These are phyloP conservation scores for Chymomyza fuscimana DNA, from an alignment of 2,888 invertebrate species.

Conservation along the genomic window DNA sequence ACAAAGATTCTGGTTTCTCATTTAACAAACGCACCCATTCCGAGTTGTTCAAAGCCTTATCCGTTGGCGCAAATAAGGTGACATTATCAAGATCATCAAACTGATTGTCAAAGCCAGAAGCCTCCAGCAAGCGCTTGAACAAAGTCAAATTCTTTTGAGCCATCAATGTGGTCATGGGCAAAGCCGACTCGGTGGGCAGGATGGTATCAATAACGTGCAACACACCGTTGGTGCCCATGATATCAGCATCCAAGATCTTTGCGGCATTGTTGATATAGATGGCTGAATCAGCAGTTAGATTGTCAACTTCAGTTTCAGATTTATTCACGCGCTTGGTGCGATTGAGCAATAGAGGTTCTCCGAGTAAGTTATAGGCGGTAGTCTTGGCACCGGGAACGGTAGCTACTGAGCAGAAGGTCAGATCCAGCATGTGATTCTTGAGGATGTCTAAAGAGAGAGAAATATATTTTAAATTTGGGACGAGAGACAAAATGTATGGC, in stretches of 20 bases:
- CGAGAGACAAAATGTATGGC: too few species aligned
- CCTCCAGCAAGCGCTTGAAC: constrained; percentile 82
- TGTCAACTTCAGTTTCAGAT: constrained; percentile 78
- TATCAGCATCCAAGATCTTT: constrained; percentile 82
- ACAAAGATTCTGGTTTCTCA: constrained; percentile 77
- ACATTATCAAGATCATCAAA: constrained; percentile 82
- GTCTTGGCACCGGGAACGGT: constrained; percentile 80
- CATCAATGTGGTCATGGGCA: constrained; percentile 80
- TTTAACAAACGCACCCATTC: constrained; percentile 75
- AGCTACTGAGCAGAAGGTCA: constrained; percentile 85
- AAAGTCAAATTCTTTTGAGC: constrained; percentile 83
- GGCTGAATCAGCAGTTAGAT: constrained; percentile 78
- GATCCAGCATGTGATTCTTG: constrained; percentile 84
- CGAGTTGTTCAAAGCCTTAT: constrained; percentile 83
- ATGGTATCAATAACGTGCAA: constrained; percentile 85
- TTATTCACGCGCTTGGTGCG: constrained; percentile 76
- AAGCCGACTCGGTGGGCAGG: constrained; percentile 83
- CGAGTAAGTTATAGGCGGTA: constrained; percentile 78
- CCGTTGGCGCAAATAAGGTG: constrained; percentile 84
- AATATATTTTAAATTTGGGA: background rate
- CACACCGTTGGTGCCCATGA: constrained; percentile 87
- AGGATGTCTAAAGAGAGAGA: constrained; percentile 81
- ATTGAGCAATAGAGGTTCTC: constrained; percentile 77
- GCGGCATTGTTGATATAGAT: constrained; percentile 82
- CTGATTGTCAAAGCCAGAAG: constrained; percentile 81